Evolutionary conservation across 2,113 vertebrate species (phyloP), one percentile per base, ranked within the genome.

Genomic region (Paracanthobrama guichenoti): DNA sequence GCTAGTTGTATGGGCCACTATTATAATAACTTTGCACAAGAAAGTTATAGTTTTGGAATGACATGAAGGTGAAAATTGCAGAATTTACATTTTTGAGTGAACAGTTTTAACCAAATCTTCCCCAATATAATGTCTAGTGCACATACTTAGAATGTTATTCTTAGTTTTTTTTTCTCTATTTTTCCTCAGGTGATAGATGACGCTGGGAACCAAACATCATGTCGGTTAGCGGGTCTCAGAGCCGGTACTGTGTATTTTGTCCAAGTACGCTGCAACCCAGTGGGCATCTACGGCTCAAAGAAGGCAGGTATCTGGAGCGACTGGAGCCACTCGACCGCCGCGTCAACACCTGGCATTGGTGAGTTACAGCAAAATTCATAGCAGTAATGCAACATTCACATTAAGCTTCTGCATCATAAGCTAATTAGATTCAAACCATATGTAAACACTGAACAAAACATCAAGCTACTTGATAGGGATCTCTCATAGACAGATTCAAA

Each of bases 221-320:
- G 97, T 53, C 96, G 97, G 26, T 93, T 98, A 85, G 97, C 96
- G 0, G 97, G 97, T 28, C 94, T 98, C 62, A 94, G 93, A 4
- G 93, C 97, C 0, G 96, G 97, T 60, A 98, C 96, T 0, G 96
- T 98, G 4, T 98, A 98, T 89, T 98, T 98, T 24, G 97, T 98
- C 87, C 97, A 98, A 89, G 96, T 98, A 71, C 96, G 97, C 26
- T 98, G 97, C 28, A 98, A 97, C 2, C 97, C 97, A 0, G 97
- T 97, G 14, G 96, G 97, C 60, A 97, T 97, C 93, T 98, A 97
- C 0, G 97, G 97, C 59, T 98, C 97, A 72, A 97, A 96, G 84
- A 97, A 96, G 79, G 94, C 97, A 0, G 97, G 97, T 0, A 97
- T 98, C 88, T 98, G 97, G 97, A 98, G 97, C 1, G 96, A 96